A percentile compares a stretch with the other conserved stretches of the same genome.
These are phyloP conservation scores for Calliopum simillimum DNA, from an alignment of 2,888 invertebrate species.

Conservation along the genomic window DNA sequence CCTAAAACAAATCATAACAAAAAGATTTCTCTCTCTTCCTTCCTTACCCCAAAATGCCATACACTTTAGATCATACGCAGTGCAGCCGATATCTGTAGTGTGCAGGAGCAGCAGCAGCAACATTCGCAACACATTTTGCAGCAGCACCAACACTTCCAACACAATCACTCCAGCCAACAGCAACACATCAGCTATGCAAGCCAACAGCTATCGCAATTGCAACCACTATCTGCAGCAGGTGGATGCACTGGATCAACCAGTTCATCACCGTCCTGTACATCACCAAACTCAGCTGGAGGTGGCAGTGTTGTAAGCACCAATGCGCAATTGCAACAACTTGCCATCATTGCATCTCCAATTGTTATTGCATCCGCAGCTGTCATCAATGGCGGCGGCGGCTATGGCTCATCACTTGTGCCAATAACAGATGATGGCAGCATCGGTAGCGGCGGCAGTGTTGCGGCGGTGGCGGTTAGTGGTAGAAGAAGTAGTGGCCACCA, in stretches of 20 bases:
- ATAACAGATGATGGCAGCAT: not conserved
- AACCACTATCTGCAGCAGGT: constrained; percentile 45
- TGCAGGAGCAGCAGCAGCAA: constrained; percentile 38
- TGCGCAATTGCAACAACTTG: constrained; percentile 50
- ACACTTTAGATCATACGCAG: constrained; percentile 45
- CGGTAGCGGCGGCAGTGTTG: constrained; percentile 39
- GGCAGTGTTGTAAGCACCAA: constrained; percentile 46
- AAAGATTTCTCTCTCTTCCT: constrained; percentile 14
- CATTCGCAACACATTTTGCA: constrained; percentile 12
- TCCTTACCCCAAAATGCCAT: not conserved
- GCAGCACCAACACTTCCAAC: constrained; percentile 38
- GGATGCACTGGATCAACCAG: constrained; percentile 55
- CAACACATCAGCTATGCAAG: constrained; percentile 55
- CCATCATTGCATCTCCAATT: constrained; percentile 58
- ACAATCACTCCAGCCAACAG: constrained; percentile 48
- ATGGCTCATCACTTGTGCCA: constrained; percentile 26
- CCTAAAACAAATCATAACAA: constrained; percentile 51
- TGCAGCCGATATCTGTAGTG: constrained; percentile 24
- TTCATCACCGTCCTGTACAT: constrained; percentile 62
- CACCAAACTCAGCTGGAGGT: constrained; percentile 50
- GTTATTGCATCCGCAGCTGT: constrained; percentile 45
- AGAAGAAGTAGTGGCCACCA: constrained; percentile 21
- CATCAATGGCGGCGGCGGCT: constrained; percentile 24
- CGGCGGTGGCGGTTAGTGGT: constrained; percentile 44
- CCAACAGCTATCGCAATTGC: constrained; percentile 54